Base-by-base conservation (phyloP, 2,888 invertebrate genomes). In the Callinectes sapidus region DNA sequence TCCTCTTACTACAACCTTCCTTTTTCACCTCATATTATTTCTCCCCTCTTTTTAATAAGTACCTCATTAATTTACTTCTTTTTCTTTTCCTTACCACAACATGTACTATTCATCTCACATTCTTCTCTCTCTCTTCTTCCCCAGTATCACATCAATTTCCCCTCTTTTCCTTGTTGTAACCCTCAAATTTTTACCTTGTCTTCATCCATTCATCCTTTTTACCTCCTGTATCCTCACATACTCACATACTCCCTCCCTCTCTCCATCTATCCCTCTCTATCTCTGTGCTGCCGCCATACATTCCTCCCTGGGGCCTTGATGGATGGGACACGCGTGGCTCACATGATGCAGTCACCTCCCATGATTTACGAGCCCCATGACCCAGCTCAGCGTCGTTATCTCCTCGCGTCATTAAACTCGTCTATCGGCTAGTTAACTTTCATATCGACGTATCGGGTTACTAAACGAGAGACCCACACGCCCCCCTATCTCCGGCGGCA, bases 301-400 rank as follows among this genome's bases (percentile, higher is more conserved):
- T 32, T 39, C 32, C 32, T 48, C 48, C n/a, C 48, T n/a, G 48
- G 87, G 35, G 16, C 16, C 32, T 13, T 81, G 35, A 81, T 81
- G 81, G 35, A 35, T 81, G 81, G 16, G 81, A 35, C n/a, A 14
- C 81, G 81, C 35, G 8, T 32, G 55, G 61, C 32, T 61, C 55
- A 23, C 28, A 39, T 89, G 89, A 66, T 66, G 39, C 35, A 66
- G n/a, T 71, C n/a, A 1, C 5, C 66, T 23, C 14, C 13, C 39
- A 16, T 89, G 89, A 89, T 89, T 61, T 18, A 89, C 18, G 66
- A 14, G 39, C 23, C 42, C 88, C 35, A 71, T 89, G 66, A 89
- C 89, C 89, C 71, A 32, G 89, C 71, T 66, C 71, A 39, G 23
- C 39, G 89, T 89, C 89, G 89, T 89, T 89, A 89, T 89, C 89